Base-by-base conservation (phyloP, 2,113 vertebrate species). In the Tyrannus savana region DNA sequence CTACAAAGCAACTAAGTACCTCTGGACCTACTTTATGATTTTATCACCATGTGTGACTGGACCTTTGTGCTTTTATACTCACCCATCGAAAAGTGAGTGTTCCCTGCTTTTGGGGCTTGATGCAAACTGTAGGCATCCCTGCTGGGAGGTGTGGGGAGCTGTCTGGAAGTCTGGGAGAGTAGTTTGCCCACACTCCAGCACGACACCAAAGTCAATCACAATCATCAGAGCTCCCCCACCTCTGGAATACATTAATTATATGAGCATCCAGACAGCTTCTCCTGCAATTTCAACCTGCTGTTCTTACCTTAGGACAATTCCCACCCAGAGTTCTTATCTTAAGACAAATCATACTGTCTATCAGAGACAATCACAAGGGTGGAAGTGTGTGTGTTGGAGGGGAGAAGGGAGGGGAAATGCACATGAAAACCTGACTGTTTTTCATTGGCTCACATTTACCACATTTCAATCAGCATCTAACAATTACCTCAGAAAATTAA, bases 351-450 rank as follows among this genome's bases (percentile, higher is more conserved):
- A 74, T 31, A n/a, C 4, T 19, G 33, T 46, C 39, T 21, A 8
- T 39, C 11, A 62, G 41, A 68, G 11, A 68, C 30, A 31, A 60
- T 22, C 16, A 24, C 30, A 53, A 68, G 37, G 30, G n/a, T 82
- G 3, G 23, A 53, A 9, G 18, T 21, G 12, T 39, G 7, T 33
- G 15, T 37, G 28, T n/a, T 82, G 28, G n/a, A 41, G 19, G 28
- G 0, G 1, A 12, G 8, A 9, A 30, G 17, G 14, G 15, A 69
- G 8, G 4, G 10, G 30, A 71, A 55, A 28, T 30, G 16, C 24
- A 62, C 19, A 31, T 0, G 0, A 69, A 81, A 76, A 68, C 24
- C 14, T 21, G 3, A 23, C 17, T 47, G 8, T 47, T 30, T 68
- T 55, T 41, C 39, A 41, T 53, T 24, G 59, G 3, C 6, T 76